Percentiles rank a stretch among this genome's conserved stretches.
phyloP scores from a whole-genome alignment of 2,888 invertebrate genomes.

The Hybos culiciformis region DNA sequence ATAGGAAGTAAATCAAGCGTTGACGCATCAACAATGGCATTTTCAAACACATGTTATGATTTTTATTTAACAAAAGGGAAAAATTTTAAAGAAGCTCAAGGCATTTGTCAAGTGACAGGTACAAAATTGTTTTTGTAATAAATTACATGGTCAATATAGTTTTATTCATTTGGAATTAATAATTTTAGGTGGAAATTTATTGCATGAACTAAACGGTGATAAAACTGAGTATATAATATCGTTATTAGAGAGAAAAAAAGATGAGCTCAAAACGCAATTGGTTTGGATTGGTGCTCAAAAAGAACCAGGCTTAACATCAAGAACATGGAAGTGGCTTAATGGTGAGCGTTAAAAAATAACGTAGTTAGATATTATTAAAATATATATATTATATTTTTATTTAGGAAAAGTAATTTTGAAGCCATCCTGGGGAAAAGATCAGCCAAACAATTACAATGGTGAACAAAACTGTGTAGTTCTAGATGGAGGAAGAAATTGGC shows the following conservation, averaged over 20 bases:
- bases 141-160: not conserved
- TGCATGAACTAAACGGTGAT: constrained; percentile 33
- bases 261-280: constrained; percentile 66
- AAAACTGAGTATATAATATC: constrained; percentile 44
- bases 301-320: constrained; percentile 66
- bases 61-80: constrained; percentile 71
- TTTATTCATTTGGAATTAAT: not conserved
- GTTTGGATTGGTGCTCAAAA: constrained; percentile 88
- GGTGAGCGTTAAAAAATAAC: constrained; percentile 41
- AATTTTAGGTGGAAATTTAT: constrained; percentile 30
- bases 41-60: constrained; percentile 78
- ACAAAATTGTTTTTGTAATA: constrained; percentile 27
- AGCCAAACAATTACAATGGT: constrained; percentile 90
- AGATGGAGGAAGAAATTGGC: constrained; percentile 79
- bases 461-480: constrained; percentile 91
- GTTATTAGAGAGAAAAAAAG: constrained; percentile 67
- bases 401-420: constrained; percentile 62
- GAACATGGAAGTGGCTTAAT: constrained; percentile 83
- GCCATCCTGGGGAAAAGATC: constrained; percentile 85
- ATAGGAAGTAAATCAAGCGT: constrained; percentile 51
- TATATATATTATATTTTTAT: constrained; percentile 4
- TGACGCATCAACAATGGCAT: constrained; percentile 67
- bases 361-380: constrained; percentile 4
- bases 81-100: constrained; percentile 67
- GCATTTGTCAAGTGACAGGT: constrained; percentile 59